Evolutionary conservation across 2,797 vertebrate genomes (phyloP).

Genomic region (Enteromius unitaeniatus): DNA sequence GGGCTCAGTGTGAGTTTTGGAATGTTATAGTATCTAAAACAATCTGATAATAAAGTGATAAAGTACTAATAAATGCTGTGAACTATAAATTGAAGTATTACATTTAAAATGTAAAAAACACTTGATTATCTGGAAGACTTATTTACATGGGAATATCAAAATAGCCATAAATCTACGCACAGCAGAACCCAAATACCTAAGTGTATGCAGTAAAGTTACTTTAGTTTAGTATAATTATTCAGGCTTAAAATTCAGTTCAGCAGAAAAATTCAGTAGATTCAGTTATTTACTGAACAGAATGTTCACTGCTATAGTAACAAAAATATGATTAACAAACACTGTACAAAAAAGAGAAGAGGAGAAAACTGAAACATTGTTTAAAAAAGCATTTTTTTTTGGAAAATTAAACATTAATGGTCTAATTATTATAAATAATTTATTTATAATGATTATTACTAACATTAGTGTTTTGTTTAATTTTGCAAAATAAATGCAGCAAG

Average conservation of each 20-base stretch:
- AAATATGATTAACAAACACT: neutral
- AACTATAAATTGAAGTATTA: neutral
- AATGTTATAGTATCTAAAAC: neutral
- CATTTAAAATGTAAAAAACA: neutral
- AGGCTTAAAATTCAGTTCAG: neutral
- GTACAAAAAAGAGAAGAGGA: neutral
- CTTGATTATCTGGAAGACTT: neutral
- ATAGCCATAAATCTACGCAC: neutral
- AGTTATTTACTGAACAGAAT: neutral
- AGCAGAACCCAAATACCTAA: neutral
- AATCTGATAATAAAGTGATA: neutral
- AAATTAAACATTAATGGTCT: neutral
- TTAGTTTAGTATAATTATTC: too few relatives aligned
- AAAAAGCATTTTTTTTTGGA: neutral
- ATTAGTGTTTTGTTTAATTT: neutral
- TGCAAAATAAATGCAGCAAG: too few relatives aligned
- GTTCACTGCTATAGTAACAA: neutral
- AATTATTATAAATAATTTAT: neutral
- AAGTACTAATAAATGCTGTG: neutral
- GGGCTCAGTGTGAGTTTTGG: neutral
- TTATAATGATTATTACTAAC: neutral
- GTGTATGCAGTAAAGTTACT: neutral
- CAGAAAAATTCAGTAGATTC: neutral
- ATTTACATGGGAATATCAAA: neutral
- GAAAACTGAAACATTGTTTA: too few relatives aligned